Evolutionary conservation across 2,113 vertebrate genomes (phyloP).

Genomic region (Oryzias woworae): DNA sequence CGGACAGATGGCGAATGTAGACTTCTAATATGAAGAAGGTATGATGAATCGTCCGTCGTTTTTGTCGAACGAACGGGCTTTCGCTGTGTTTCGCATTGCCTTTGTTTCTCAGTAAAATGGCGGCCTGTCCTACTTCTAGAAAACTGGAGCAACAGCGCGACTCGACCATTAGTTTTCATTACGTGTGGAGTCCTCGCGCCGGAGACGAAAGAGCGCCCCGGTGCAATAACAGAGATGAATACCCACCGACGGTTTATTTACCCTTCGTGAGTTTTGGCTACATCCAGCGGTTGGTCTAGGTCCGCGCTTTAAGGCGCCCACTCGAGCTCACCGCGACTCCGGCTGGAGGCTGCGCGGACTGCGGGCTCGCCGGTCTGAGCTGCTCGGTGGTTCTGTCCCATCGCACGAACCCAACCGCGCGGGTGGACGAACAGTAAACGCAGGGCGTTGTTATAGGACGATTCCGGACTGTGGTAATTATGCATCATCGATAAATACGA

Average conservation of each 20-base stretch:
- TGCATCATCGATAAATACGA: conserved; percentile 47
- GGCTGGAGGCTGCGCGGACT: conserved; percentile 16
- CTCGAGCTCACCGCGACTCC: conserved; percentile 40
- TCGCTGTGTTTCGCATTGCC: conserved; percentile 42
- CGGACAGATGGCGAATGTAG: conserved; percentile 44
- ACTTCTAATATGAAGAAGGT: conserved; percentile 46
- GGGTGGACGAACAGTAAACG: neutral
- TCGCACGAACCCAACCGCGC: neutral
- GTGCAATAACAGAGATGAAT: neutral
- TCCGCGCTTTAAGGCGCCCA: conserved; percentile 37
- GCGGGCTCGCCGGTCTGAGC: conserved; percentile 9
- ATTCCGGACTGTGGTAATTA: conserved; percentile 23
- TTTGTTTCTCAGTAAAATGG: conserved; percentile 81
- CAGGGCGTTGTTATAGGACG: neutral
- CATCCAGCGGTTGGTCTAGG: conserved; percentile 1
- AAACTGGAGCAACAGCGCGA: conserved; percentile 73
- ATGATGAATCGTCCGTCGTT: conserved; percentile 35
- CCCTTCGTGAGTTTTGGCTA: neutral
- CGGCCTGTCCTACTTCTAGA: conserved; percentile 80
- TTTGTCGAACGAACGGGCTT: conserved; percentile 44
- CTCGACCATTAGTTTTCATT: conserved; percentile 38
- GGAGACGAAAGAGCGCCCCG: too few relatives aligned
- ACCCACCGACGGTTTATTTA: neutral
- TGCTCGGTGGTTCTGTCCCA: neutral
- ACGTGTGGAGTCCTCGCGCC: neutral